Conservation (phyloP, 2,113 vertebrate genomes). For the Furnarius figulus region DNA sequence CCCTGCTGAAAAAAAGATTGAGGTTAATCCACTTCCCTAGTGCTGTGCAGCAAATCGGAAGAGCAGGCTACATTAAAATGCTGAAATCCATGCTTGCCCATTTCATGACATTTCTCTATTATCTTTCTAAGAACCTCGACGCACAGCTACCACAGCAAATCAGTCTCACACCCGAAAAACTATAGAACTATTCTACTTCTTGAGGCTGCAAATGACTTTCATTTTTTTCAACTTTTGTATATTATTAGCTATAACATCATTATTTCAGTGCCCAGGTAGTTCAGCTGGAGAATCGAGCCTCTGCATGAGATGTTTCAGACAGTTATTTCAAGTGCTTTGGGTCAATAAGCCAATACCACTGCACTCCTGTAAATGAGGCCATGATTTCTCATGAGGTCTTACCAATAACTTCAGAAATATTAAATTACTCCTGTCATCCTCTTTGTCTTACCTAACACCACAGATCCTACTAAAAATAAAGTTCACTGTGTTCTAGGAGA, state of each 20-base stretch:
- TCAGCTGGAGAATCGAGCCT: neutral
- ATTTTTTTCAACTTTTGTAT: neutral
- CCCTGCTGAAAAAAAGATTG: neutral
- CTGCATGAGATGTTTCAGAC: neutral
- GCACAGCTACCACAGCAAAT: neutral
- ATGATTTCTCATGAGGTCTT: conserved; percentile 32
- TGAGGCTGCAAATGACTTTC: neutral
- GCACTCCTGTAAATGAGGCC: conserved; percentile 21
- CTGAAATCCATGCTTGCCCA: neutral
- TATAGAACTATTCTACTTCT: neutral
- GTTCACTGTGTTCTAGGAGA: neutral
- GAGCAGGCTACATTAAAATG: neutral
- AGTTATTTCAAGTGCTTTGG: conserved; percentile 30
- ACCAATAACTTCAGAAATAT: conserved; percentile 26
- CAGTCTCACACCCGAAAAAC: neutral
- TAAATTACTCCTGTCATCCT: neutral
- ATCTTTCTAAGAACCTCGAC: neutral
- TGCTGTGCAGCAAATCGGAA: neutral
- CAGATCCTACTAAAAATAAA: neutral
- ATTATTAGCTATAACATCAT: neutral
- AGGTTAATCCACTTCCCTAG: neutral
- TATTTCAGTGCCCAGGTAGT: neutral
- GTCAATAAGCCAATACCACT: conserved; percentile 36
- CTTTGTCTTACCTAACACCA: neutral
- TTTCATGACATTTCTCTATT: neutral